Evolutionary conservation across 2,797 vertebrate genomes (phyloP), one percentile per base, ranked within the genome.

Genomic region (Rhynchonycteris naso): DNA sequence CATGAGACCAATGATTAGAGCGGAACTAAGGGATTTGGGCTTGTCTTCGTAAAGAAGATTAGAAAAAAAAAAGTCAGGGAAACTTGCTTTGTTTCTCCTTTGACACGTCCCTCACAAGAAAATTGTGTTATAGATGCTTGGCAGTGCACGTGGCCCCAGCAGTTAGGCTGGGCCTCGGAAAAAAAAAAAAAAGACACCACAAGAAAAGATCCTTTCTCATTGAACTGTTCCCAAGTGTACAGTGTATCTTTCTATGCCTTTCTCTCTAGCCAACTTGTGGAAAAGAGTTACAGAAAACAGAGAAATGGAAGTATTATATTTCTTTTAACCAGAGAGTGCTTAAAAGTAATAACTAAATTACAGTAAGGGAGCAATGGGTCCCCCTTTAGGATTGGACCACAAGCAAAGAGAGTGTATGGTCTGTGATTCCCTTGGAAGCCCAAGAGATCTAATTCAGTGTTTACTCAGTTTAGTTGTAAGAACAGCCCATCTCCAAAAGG

Each of bases 251-350:
- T 89, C 96, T 38, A 75, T 47, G 82, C 79, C 69, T 97, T 81
- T 94, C 30, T 95, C 93, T 72, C 88, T 92, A 88, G 96, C 95
- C 96, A 97, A 81, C 47, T 95, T 96, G 94, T 96, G 5, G 14
- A 74, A 78, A 82, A 43, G 79, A 82, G 47, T 92, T 16, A 87
- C 96, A 95, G 95, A 97, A 98, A 98, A 97, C 75, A 92, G 61
- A 85, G 90, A 86, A 93, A 85, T 85, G 56, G 78, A 96, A 95
- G 97, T 95, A 56, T 88, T 97, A 54, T 90, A 89, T 96, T 96
- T 96, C 66, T 1, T 10, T 76, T 69, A n/a, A 75, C 68, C 84
- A 15, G 30, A 33, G 78, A 79, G 47, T 93, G 94, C 93, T 97
- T 58, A 50, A 0, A 87, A 92, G 86, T n/a, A 85, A 63, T 95